Percentiles rank a stretch among this genome's conserved stretches.
Conservation (phyloP, 2,888 invertebrate species). For the Maniola hyperantus region DNA sequence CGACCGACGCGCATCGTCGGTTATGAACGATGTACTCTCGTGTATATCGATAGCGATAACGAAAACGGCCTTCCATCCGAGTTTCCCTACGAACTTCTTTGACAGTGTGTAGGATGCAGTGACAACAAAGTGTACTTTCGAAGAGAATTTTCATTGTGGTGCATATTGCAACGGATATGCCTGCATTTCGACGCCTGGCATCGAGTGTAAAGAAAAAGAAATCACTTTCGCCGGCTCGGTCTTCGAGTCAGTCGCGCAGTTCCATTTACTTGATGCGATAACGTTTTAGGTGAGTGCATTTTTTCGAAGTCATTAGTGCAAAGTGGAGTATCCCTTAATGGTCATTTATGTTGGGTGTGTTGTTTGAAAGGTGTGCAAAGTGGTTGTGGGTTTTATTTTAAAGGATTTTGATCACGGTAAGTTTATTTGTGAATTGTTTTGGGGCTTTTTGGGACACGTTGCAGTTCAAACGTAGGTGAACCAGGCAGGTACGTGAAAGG, state of each 20-base stretch:
- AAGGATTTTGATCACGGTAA: not conserved
- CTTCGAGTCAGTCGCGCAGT: conserved; percentile 60
- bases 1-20: conserved; percentile 25
- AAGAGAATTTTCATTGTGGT: conserved; percentile 51
- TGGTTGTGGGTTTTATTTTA: not conserved
- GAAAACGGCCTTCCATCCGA: conserved; percentile 40
- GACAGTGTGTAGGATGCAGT: conserved; percentile 65
- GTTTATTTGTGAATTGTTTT: not conserved
- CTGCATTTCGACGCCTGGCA: conserved; percentile 71
- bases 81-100: conserved; percentile 26
- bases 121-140: conserved; percentile 49
- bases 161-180: conserved; percentile 74
- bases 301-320: conserved; percentile 59
- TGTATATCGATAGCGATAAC: conserved; percentile 56
- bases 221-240: conserved; percentile 58
- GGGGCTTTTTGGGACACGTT: not conserved
- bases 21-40: conserved; percentile 54
- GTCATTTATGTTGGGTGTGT: not conserved
- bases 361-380: conserved; percentile 9
- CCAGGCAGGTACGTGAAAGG: not conserved
- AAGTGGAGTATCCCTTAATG: conserved; percentile 52
- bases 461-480: not conserved
- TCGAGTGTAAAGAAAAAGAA: conserved; percentile 79
- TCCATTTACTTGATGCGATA: conserved; percentile 76
- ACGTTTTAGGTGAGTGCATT: conserved; percentile 77